phyloP scores from a whole-genome alignment of 2,113 vertebrate species.

The Pseudorasbora parva region DNA sequence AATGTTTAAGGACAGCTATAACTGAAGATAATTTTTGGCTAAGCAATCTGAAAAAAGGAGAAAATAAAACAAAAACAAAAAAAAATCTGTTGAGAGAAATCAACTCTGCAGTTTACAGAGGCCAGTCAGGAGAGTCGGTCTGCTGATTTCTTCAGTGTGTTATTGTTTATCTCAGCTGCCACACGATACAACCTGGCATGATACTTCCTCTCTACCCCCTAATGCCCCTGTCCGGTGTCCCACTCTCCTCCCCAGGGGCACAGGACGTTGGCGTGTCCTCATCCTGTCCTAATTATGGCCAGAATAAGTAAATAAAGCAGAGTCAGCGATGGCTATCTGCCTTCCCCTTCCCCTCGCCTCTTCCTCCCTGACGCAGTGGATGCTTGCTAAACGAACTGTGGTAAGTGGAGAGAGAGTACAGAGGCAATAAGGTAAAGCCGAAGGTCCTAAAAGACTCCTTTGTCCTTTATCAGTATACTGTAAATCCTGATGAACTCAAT shows the following conservation, averaged over 20 bases:
- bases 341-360: constrained; percentile 52
- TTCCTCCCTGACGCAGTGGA: constrained; percentile 45
- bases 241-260: constrained; percentile 38
- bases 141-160: constrained; percentile 21
- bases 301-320: constrained; percentile 60
- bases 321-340: constrained; percentile 59
- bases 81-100: not conserved
- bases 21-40: not conserved
- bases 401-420: constrained; percentile 35
- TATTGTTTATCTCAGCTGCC: constrained; percentile 40
- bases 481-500: constrained; percentile 23
- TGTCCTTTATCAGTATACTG: constrained; percentile 32
- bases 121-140: not conserved
- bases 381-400: constrained; percentile 48
- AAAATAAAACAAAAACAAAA: not conserved
- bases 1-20: not conserved
- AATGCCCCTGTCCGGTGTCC: constrained; percentile 42
- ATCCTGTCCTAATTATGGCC: constrained; percentile 56
- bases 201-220: constrained; percentile 16
- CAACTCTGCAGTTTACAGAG: not conserved
- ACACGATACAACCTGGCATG: constrained; percentile 33
- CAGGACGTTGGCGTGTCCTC: constrained; percentile 58
- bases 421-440: constrained; percentile 31
- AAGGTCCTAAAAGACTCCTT: constrained; percentile 39
- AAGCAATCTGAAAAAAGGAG: not conserved